These are phyloP conservation scores for Drosophila lutescens DNA, from an alignment of 2,888 invertebrate species.

Conservation along the genomic window DNA sequence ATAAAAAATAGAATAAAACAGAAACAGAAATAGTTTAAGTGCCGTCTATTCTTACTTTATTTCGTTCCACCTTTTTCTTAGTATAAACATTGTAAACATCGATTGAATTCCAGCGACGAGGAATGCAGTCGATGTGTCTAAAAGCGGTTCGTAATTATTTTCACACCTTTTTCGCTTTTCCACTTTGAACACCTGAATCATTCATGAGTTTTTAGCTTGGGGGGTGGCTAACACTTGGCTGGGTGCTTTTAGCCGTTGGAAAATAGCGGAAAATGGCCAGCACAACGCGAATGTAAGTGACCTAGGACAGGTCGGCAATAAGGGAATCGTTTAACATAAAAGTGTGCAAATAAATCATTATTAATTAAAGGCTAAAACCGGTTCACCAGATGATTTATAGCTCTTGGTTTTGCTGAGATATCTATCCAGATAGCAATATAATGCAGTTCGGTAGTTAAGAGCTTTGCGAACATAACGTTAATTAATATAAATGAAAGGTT, in stretches of 20 bases:
- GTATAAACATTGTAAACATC: constrained; percentile 43
- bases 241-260: not conserved
- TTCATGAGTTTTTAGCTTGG: constrained; percentile 31
- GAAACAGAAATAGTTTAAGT: constrained; percentile 36
- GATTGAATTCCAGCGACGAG: constrained; percentile 22
- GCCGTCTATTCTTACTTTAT: not conserved
- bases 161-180: constrained; percentile 45
- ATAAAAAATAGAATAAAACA: constrained; percentile 19
- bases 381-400: not conserved
- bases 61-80: not conserved
- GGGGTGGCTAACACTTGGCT: constrained; percentile 6
- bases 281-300: constrained; percentile 24
- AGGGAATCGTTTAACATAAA: not conserved
- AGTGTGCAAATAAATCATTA: not conserved
- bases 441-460: not conserved
- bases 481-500: not conserved
- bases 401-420: not conserved
- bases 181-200: constrained; percentile 40
- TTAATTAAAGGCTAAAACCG: constrained; percentile 1
- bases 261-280: constrained; percentile 10
- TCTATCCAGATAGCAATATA: not conserved
- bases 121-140: constrained; percentile 6
- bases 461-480: too few relatives aligned
- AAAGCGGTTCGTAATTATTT: constrained; percentile 44
- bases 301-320: constrained; percentile 31